These are phyloP conservation scores for Lasioglossum oenotherae DNA, from an alignment of 2,888 invertebrate genomes.

Conservation along the genomic window DNA sequence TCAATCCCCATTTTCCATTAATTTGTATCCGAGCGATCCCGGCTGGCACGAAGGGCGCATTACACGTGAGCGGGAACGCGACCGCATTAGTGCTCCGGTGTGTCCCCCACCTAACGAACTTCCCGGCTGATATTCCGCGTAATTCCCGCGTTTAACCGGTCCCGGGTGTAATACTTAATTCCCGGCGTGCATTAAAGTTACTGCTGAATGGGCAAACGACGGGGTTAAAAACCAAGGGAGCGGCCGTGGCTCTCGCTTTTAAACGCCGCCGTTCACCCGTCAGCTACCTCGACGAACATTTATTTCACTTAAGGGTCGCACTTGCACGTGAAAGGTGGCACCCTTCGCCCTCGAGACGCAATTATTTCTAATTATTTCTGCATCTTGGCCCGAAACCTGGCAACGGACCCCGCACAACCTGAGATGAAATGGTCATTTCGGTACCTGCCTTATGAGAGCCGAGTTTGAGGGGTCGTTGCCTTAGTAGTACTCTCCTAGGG, in stretches of 20 bases:
- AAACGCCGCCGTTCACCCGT: background rate
- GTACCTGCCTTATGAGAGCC: background rate
- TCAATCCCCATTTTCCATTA: background rate
- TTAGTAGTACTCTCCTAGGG: background rate
- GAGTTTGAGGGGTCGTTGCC: background rate
- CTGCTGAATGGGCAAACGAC: slow-evolving; percentile 37
- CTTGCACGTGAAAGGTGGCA: slow-evolving; percentile 56
- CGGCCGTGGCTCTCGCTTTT: background rate
- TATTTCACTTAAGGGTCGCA: slow-evolving; percentile 66
- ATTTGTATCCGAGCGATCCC: background rate
- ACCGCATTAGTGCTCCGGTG: background rate
- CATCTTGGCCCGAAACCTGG: slow-evolving; percentile 33
- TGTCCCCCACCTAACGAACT: slow-evolving; percentile 3
- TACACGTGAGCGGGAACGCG: background rate
- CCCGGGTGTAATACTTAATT: slow-evolving; percentile 39
- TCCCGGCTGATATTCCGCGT: slow-evolving; percentile 14
- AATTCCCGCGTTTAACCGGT: slow-evolving; percentile 27
- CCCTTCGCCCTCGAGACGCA: slow-evolving; percentile 70
- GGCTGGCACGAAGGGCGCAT: background rate
- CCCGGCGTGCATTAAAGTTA: slow-evolving; percentile 38
- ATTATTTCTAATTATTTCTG: slow-evolving; percentile 71
- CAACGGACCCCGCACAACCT: background rate
- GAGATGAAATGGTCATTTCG: slow-evolving; percentile 24
- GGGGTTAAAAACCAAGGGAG: slow-evolving; percentile 33
- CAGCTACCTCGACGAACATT: slow-evolving; percentile 58